Conservation (phyloP, 2,888 invertebrate species). For the Margaritifera margaritifera region DNA sequence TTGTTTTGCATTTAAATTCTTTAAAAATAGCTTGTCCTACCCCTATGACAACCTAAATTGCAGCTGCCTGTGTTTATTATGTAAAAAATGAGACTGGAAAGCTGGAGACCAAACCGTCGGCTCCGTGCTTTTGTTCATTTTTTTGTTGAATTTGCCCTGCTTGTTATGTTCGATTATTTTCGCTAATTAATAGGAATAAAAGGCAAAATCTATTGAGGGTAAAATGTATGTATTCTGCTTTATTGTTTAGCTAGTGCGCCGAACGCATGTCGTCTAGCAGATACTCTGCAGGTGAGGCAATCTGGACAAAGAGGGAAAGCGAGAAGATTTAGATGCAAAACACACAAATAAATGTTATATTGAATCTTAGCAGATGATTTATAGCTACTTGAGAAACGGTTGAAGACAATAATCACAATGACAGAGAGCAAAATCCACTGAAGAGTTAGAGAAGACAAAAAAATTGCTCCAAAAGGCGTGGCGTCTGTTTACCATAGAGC, state of each 20-base stretch:
- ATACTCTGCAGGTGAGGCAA: constrained; percentile 61
- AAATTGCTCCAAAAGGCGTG: no score
- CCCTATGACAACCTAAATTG: constrained; percentile 19
- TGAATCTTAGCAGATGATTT: constrained; percentile 65
- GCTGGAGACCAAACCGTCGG: constrained; percentile 31
- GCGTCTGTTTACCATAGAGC: no score
- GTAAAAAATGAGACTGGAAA: constrained; percentile 36
- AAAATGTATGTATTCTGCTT: constrained; percentile 46
- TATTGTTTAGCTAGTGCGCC: constrained; percentile 60
- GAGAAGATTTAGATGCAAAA: constrained; percentile 53
- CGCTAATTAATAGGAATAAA: constrained; percentile 68
- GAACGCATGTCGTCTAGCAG: constrained; percentile 49
- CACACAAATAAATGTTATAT: constrained; percentile 64
- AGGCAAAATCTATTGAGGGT: constrained; percentile 60
- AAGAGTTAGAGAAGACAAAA: no score
- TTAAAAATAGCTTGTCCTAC: constrained; percentile 33
- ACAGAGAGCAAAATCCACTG: constrained; percentile 11
- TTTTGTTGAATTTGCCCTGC: constrained; percentile 52
- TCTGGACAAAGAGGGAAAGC: constrained; percentile 54
- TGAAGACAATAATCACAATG: constrained; percentile 55
- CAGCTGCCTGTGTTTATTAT: constrained; percentile 39
- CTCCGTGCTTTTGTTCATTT: constrained; percentile 52
- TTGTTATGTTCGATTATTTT: constrained; percentile 66
- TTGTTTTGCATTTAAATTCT: constrained; percentile 50
- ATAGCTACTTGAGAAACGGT: constrained; percentile 65